phyloP scores from a whole-genome alignment of 1,140 invertebrate species.

The Globodera rostochiensis region DNA sequence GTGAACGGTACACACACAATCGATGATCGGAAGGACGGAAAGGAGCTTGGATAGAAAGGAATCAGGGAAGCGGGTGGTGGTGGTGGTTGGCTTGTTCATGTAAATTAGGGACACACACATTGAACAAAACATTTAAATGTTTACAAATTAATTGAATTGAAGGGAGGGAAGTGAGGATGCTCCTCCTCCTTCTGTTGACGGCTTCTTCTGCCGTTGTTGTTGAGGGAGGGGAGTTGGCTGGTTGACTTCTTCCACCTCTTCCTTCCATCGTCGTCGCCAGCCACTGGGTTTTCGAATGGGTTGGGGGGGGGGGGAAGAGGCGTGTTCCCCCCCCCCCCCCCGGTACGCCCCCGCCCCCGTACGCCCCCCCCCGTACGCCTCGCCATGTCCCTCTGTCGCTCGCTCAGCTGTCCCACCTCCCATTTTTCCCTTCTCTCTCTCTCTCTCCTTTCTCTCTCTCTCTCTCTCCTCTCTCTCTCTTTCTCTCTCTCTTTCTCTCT shows the following conservation, averaged over 20 bases:
- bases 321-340: not conserved
- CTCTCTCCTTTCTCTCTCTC: not conserved
- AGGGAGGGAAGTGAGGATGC: too few species aligned
- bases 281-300: not conserved
- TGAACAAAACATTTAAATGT: not conserved
- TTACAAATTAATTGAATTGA: too few species aligned
- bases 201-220: not conserved
- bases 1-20: not conserved
- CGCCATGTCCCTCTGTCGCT: too few species aligned
- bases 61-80: too few species aligned
- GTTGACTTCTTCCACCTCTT: not conserved
- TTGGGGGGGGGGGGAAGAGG: not conserved
- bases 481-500: not conserved
- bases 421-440: too few species aligned
- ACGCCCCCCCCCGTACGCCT: too few species aligned
- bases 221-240: not conserved
- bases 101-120: not conserved
- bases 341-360: too few species aligned
- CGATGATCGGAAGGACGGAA: not conserved
- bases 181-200: not conserved
- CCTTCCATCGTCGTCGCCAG: not conserved
- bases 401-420: too few species aligned
- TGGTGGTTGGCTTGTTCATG: too few species aligned
- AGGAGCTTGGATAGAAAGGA: not conserved
- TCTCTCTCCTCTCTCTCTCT: not conserved